Conservation (phyloP, 2,797 vertebrate species). For the Amphiprion clarkii region DNA sequence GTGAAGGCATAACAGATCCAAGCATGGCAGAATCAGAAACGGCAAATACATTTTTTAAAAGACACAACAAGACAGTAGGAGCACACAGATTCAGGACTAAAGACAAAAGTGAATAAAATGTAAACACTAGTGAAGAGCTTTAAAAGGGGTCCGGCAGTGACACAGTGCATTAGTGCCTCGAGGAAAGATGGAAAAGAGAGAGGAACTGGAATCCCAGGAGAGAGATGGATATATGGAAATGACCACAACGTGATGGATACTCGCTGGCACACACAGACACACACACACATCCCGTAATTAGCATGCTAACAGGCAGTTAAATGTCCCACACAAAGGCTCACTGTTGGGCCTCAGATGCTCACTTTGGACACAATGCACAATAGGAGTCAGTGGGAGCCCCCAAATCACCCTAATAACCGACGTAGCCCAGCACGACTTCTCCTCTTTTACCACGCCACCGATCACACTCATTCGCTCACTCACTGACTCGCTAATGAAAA, state of each 20-base stretch:
- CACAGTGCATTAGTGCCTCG: slow-evolving; percentile 34
- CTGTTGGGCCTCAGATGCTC: slow-evolving; percentile 76
- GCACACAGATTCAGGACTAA: slow-evolving; percentile 25
- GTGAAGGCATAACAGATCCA: slow-evolving; percentile 9
- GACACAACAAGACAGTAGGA: not conserved
- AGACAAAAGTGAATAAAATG: slow-evolving; percentile 19
- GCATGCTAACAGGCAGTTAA: slow-evolving; percentile 81
- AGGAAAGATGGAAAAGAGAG: slow-evolving; percentile 38
- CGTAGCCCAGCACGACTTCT: slow-evolving; percentile 65
- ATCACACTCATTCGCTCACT: slow-evolving; percentile 70
- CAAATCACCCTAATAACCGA: slow-evolving; percentile 73
- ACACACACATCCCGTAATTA: slow-evolving; percentile 81
- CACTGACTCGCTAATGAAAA: slow-evolving; percentile 73
- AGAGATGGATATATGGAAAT: slow-evolving; percentile 57
- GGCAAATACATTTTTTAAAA: slow-evolving; percentile 32
- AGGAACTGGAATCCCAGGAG: slow-evolving; percentile 45
- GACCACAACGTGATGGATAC: slow-evolving; percentile 52
- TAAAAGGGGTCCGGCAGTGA: slow-evolving; percentile 21
- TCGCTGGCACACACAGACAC: slow-evolving; percentile 52
- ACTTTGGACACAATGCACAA: slow-evolving; percentile 81
- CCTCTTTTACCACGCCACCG: slow-evolving; percentile 61
- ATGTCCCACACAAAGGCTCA: slow-evolving; percentile 78
- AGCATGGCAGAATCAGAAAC: slow-evolving; percentile 42
- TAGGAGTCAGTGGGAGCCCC: slow-evolving; percentile 76
- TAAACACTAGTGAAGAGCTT: slow-evolving; percentile 48